These are phyloP conservation scores for Brotula barbata DNA, from an alignment of 2,797 vertebrate genomes.

Conservation along the genomic window DNA sequence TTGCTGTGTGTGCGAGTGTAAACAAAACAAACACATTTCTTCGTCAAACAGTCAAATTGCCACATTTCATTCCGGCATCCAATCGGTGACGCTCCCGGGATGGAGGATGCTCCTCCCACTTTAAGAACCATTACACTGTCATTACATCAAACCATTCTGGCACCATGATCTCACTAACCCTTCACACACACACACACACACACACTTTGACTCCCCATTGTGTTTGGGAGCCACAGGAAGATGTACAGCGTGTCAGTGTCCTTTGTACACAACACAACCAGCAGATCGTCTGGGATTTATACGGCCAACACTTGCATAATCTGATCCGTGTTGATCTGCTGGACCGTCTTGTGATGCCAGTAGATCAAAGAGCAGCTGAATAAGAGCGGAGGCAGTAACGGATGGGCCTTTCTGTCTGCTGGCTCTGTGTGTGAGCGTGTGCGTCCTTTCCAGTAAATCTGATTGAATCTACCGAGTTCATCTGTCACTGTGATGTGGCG, in stretches of 20 bases:
- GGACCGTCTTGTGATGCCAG: conserved; percentile 16
- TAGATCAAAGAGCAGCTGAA: conserved; percentile 26
- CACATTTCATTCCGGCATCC: too few species aligned
- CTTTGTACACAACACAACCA: conserved; percentile 37
- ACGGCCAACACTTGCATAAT: conserved; percentile 45
- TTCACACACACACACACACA: too few species aligned
- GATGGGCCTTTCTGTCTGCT: conserved; percentile 6
- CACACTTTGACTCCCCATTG: too few species aligned
- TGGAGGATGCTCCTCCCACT: too few species aligned
- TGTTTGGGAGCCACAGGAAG: conserved; percentile 12
- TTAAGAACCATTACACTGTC: too few species aligned
- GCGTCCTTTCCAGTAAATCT: neutral
- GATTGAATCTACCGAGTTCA: neutral
- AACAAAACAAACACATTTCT: too few species aligned
- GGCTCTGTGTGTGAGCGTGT: neutral
- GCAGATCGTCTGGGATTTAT: conserved; percentile 35
- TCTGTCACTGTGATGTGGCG: neutral
- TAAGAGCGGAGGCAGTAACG: conserved; percentile 12
- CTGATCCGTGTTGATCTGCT: conserved; percentile 27
- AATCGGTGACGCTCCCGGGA: too few species aligned
- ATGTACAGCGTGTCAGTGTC: conserved; percentile 16
- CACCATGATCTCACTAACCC: too few species aligned
- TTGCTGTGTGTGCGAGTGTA: too few species aligned
- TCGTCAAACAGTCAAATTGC: too few species aligned
- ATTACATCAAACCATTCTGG: too few species aligned